These are phyloP conservation scores for Hydroisotoma schaefferi DNA, from an alignment of 2,888 invertebrate genomes.

Conservation along the genomic window DNA sequence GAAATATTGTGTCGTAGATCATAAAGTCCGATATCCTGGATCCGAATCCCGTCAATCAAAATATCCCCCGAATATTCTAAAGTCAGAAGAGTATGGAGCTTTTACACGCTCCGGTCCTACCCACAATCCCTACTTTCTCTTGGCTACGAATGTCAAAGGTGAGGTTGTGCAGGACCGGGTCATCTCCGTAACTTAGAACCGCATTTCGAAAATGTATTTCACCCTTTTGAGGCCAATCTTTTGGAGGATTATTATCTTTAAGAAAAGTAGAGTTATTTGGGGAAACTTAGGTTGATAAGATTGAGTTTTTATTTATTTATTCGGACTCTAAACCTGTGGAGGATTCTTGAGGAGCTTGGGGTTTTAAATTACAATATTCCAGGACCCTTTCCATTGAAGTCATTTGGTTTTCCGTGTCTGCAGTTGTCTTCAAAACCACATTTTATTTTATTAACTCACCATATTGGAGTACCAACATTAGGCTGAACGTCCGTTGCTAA, in stretches of 20 bases:
- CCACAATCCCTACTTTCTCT: conserved; percentile 47
- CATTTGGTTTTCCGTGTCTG: conserved; percentile 56
- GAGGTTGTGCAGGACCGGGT: conserved; percentile 52
- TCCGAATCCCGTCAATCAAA: conserved; percentile 71
- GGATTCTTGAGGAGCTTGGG: neutral
- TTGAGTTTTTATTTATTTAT: neutral
- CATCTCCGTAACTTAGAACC: conserved; percentile 51
- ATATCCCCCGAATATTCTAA: conserved; percentile 80
- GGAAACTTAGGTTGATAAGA: neutral
- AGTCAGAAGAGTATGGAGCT: conserved; percentile 81
- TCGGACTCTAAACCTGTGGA: neutral
- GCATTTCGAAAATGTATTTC: conserved; percentile 45
- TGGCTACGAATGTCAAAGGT: conserved; percentile 51
- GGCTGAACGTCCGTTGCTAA: no score
- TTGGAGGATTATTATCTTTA: conserved; percentile 49
- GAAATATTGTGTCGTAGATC: conserved; percentile 76
- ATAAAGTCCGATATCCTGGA: conserved; percentile 55
- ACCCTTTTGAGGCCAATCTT: conserved; percentile 54
- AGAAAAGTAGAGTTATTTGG: neutral
- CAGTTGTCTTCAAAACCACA: conserved; percentile 69
- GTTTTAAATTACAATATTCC: conserved; percentile 38
- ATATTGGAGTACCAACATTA: no score
- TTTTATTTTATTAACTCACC: no score
- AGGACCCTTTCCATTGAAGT: conserved; percentile 42
- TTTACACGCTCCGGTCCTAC: conserved; percentile 70